Base-by-base conservation (phyloP, 2,113 vertebrate species). In the Morone saxatilis region DNA sequence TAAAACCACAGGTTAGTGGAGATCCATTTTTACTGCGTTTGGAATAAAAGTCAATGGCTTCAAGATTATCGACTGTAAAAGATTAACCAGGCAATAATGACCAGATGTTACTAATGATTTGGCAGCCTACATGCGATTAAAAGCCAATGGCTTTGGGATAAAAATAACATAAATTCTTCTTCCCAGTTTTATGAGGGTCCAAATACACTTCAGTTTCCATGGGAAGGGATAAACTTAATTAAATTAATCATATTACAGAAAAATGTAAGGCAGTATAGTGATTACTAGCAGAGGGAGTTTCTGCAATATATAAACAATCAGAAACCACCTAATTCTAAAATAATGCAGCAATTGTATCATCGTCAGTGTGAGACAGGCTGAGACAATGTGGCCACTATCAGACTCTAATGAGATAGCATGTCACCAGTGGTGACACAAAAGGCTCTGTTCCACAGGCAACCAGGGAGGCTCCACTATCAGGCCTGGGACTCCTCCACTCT, bases 331-430 rank as follows among this genome's bases (percentile, higher is more conserved):
- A 63, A 71, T 72, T 75, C 71, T 51, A 36, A 75, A 83, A 80
- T 78, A 78, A 89, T 59, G 74, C 75, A 85, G 92, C 90, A 92
- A 90, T 47, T 13, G 4, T 47, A 84, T 79, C 91, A 85, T 83
- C 92, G 89, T 93, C 73, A 68, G 43, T 16, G 54, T 65, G 43
- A 57, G 76, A 43, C 65, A 63, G 36, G 17, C n/a, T 61, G 66
- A 86, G 71, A 93, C 90, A 91, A 93, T 90, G 83, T 53, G 59
- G 68, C 70, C 78, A 88, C 80, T 92, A 89, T 91, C 83, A 83
- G 76, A 51, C 50, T 79, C 56, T 68, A 89, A 87, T 86, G 76
- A 89, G 84, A 91, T 78, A 84, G 65, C 76, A 45, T n/a, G 66
- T 31, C 31, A 63, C 83, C 66, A 54, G 19, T 7, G 25, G 70